Conservation (phyloP, 2,888 invertebrate genomes). For the Lepidochrysops patricia region DNA sequence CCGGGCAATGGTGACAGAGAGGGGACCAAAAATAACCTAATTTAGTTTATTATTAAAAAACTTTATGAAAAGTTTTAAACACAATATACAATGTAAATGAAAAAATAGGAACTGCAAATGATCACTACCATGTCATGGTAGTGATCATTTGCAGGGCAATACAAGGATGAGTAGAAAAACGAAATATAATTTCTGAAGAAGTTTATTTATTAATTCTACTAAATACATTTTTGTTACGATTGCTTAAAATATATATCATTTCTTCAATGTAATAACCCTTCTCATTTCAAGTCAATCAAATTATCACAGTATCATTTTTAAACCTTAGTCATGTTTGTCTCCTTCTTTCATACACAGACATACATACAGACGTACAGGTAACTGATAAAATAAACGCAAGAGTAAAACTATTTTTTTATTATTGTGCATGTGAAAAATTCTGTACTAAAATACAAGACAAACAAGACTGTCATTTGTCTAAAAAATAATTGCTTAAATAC, state of each 20-base stretch:
- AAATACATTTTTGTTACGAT: neutral
- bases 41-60: neutral
- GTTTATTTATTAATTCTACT: constrained; percentile 4
- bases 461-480: too few relatives aligned
- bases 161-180: neutral
- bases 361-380: too few relatives aligned
- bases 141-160: neutral
- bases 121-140: too few relatives aligned
- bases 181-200: neutral
- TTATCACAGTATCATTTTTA: constrained; percentile 5
- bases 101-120: too few relatives aligned
- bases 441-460: too few relatives aligned
- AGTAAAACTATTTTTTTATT: too few relatives aligned
- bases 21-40: constrained; percentile 72
- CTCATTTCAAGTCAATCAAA: neutral
- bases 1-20: constrained; percentile 61
- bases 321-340: too few relatives aligned
- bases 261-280: neutral
- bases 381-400: too few relatives aligned
- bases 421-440: too few relatives aligned
- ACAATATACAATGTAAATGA: too few relatives aligned
- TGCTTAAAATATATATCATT: constrained; percentile 7
- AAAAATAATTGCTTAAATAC: too few relatives aligned
- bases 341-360: too few relatives aligned
- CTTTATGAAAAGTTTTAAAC: neutral